Evolutionary conservation across 1,140 invertebrate genomes (phyloP), one percentile per base, ranked within the genome.

Genomic region (Drosophila lini): DNA sequence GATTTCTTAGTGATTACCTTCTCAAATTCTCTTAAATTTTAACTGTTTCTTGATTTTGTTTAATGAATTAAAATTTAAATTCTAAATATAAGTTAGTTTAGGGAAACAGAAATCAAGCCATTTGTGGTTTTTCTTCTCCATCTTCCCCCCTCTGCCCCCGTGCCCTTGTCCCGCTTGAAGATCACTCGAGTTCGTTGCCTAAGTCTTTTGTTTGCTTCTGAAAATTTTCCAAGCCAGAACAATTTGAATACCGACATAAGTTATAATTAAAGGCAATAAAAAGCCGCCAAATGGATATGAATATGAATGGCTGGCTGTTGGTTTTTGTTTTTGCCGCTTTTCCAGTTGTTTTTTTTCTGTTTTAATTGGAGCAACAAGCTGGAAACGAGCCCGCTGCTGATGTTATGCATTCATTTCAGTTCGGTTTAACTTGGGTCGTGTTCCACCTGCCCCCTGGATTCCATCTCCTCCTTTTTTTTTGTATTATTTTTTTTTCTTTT

Each of bases 241-340:
- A 53, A 68, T 68, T 68, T 68, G 65, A 68, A 67, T 68, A 28
- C 45, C 19, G 3, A 50, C 34, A 36, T 25, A 74, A 47, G 71
- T 74, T 74, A 74, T 74, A 74, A 74, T 74, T 74, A 74, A 55
- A 64, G 71, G 71, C 71, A 64, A 74, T 74, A 74, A 74, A 75
- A 67, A 74, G 50, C 45, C 57, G 71, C 64, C 64, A 68, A 74
- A 75, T 64, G 57, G 32, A 64, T 80, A 61, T 64, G 73, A 74
- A 64, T 74, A 70, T 70, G 63, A 70, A 56, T 70, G 22, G 34
- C 25, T 50, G 34, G 36, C 36, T 53, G 45, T 10, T 57, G 38
- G 34, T 15, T 50, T 48, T 44, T 38, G 70, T 47, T 74, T 74
- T 74, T 41, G 71, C 58, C 57, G 53, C 71, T 74, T 74, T 74